A percentile compares a stretch with the other conserved stretches of the same genome.
Conservation (phyloP, 2,888 invertebrate species). For the Cephus pygmeus region DNA sequence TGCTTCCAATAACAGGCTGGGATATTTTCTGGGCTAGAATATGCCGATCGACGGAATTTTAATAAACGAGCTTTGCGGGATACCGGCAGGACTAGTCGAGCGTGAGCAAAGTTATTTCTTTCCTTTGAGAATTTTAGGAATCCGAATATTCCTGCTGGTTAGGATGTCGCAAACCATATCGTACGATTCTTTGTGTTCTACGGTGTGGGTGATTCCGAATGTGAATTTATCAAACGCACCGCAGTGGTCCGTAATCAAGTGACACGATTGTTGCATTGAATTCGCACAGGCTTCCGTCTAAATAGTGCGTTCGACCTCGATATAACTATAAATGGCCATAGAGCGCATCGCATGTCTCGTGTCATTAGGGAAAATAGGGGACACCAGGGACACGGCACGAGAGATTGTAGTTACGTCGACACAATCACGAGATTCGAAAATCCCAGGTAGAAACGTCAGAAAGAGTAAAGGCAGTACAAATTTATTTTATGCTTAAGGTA, state of each 20-base stretch:
- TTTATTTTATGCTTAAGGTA: too few relatives aligned
- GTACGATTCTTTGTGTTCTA: neutral
- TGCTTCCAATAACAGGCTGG: slow-evolving; percentile 35
- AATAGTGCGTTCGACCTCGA: neutral
- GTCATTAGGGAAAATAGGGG: slow-evolving; percentile 25
- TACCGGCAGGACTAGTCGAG: neutral
- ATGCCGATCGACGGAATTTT: slow-evolving; percentile 28
- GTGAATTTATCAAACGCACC: neutral
- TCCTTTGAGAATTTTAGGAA: slow-evolving; percentile 30
- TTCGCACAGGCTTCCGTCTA: neutral
- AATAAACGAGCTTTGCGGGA: slow-evolving; percentile 31
- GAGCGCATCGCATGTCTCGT: slow-evolving; percentile 23
- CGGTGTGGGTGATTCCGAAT: neutral
- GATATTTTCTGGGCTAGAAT: neutral
- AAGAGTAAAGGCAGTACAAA: neutral
- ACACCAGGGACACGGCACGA: slow-evolving; percentile 24
- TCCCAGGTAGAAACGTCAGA: slow-evolving; percentile 8
- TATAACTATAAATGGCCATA: neutral
- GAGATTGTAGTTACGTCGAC: slow-evolving; percentile 30
- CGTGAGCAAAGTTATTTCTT: slow-evolving; percentile 17
- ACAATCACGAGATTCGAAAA: slow-evolving; percentile 23
- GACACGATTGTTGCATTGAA: neutral
- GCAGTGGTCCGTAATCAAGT: neutral
- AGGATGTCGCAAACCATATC: neutral
- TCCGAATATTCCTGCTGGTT: slow-evolving; percentile 9